Conservation (phyloP, 1,140 invertebrate species). For the Araneus ventricosus region DNA sequence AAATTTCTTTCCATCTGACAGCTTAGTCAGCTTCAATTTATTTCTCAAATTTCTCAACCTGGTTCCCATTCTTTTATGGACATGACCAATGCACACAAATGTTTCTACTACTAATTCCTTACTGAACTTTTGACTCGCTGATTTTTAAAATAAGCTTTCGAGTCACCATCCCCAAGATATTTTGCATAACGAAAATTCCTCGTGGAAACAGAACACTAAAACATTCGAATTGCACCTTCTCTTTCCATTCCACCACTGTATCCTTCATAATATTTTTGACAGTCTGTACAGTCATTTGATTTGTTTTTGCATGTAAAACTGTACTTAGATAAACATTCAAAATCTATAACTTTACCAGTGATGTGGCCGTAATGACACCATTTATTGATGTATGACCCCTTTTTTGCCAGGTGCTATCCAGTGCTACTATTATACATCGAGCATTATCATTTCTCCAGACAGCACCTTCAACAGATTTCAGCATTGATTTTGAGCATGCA, state of each 20-base stretch:
- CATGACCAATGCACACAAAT: slow-evolving; percentile 41
- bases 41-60: slow-evolving; percentile 5
- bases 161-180: slow-evolving; percentile 76
- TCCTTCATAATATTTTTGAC: slow-evolving; percentile 72
- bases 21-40: neutral
- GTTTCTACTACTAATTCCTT: neutral
- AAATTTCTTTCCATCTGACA: slow-evolving; percentile 7
- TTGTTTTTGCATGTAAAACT: neutral
- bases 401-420: slow-evolving; percentile 76
- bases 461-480: slow-evolving; percentile 14
- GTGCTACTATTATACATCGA: slow-evolving; percentile 12
- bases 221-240: slow-evolving; percentile 74
- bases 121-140: slow-evolving; percentile 69
- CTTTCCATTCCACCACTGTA: slow-evolving; percentile 75
- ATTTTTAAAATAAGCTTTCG: slow-evolving; percentile 72
- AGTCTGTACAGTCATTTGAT: slow-evolving; percentile 15
- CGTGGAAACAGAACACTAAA: slow-evolving; percentile 56
- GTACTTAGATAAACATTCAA: slow-evolving; percentile 70
- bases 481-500: slow-evolving; percentile 20
- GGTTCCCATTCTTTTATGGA: slow-evolving; percentile 37
- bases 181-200: slow-evolving; percentile 74
- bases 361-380: slow-evolving; percentile 72
- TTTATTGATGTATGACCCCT: slow-evolving; percentile 74
- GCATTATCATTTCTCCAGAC: neutral
- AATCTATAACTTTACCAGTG: slow-evolving; percentile 65